Evolutionary conservation across 2,113 vertebrate species (phyloP), one percentile per base, ranked within the genome.

Genomic region (Dicrurus megarhynchus): DNA sequence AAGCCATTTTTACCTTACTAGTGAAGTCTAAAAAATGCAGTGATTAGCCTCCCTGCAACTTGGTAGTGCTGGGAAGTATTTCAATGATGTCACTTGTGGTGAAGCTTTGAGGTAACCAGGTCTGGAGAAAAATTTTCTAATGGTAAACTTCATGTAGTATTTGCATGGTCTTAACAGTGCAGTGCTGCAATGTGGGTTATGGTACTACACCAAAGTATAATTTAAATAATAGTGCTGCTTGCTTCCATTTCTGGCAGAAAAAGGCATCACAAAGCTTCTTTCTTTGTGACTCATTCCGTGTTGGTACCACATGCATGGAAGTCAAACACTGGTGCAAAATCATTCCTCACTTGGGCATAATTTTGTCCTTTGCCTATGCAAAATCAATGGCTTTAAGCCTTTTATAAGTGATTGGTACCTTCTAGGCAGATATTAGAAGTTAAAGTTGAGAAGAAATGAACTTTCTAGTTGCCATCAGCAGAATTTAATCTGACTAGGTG

Each of bases 401-500:
- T 95, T 91, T 93, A 60, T 90, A 95, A 96, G 90, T 64, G 41
- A 33, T 49, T 75, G 63, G 56, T 93, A 52, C 30, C 50, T 91
- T 82, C 52, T 80, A 42, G 63, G 46, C 6, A 41, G 87, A 32
- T 86, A 88, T 21, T 82, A 82, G 75, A 83, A 97, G 92, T 91
- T 61, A 88, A 86, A 83, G 61, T 35, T 80, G 95, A 92, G 64
- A 95, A 95, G 92, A 93, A 68, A 81, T 61, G 95, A 95, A 81
- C 24, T 50, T 61, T 87, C 42, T 83, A 28, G 4, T 90, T 97
- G 73, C 88, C 87, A 78, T 89, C 95, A 95, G 87, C 76, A 94
- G 61, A 96, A 95, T 87, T 88, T 81, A 85, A 96, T 95, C 93
- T 90, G 88, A 80, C 80, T 89, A 96, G 97, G 96, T 98, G 93